Percentiles rank a stretch among this genome's conserved stretches.
These are phyloP conservation scores for Epinotia nisella DNA, from an alignment of 2,888 invertebrate genomes.

Conservation along the genomic window DNA sequence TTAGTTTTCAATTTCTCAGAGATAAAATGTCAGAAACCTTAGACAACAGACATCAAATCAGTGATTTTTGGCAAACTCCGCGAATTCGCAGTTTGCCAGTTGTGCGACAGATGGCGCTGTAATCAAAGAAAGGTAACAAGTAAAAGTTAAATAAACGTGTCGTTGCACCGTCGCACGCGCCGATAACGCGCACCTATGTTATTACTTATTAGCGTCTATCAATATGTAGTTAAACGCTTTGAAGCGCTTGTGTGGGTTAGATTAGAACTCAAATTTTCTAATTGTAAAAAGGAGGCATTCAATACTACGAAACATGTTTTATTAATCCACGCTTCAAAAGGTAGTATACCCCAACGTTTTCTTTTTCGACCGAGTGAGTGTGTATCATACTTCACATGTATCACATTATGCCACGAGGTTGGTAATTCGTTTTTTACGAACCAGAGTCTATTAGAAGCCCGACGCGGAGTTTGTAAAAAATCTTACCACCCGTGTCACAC, in stretches of 20 bases:
- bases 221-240: background rate
- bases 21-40: background rate
- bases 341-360: too few species aligned
- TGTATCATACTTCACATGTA: too few species aligned
- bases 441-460: too few species aligned
- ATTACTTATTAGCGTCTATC: background rate
- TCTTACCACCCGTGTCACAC: too few species aligned
- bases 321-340: too few species aligned
- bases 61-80: background rate
- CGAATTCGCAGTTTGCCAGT: background rate
- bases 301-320: too few species aligned
- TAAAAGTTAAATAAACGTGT: slow-evolving; percentile 15
- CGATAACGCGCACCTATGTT: slow-evolving; percentile 23
- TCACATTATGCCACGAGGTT: too few species aligned
- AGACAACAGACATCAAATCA: background rate
- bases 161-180: slow-evolving; percentile 32
- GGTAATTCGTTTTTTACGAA: too few species aligned
- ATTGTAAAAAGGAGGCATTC: too few species aligned
- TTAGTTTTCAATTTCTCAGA: background rate
- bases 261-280: background rate
- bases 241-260: background rate
- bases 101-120: background rate
- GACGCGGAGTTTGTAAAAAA: too few species aligned
- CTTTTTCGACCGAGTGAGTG: too few species aligned
- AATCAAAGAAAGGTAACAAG: background rate